Evolutionary conservation across 2,888 invertebrate species (phyloP).

Genomic region (Elmis aenea): DNA sequence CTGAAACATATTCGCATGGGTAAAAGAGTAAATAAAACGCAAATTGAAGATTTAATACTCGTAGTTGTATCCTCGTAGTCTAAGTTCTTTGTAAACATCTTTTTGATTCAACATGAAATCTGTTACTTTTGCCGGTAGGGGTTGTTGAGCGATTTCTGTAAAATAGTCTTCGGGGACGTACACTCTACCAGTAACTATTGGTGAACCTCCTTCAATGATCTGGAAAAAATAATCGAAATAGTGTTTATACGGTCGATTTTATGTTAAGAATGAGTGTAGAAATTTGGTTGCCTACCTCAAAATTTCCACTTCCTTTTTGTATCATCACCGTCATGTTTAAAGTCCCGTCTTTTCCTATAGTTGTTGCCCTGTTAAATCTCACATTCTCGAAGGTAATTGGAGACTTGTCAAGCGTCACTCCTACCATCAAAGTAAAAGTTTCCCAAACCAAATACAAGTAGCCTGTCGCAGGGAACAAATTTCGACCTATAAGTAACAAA

Average conservation of each 20-base stretch:
- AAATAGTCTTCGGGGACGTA: conserved; percentile 42
- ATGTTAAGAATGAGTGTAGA: conserved; percentile 20
- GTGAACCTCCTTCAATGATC: conserved; percentile 62
- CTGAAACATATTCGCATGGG: no score
- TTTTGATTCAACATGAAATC: conserved; percentile 52
- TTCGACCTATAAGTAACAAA: conserved; percentile 36
- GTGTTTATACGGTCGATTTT: neutral
- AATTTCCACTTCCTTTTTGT: conserved; percentile 30
- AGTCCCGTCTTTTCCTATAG: conserved; percentile 46
- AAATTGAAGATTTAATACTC: no score
- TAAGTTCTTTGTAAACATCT: conserved; percentile 62
- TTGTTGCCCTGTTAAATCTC: conserved; percentile 55
- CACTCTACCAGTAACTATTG: conserved; percentile 64
- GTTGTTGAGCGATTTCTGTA: neutral
- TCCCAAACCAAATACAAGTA: conserved; percentile 52
- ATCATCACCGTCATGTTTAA: conserved; percentile 28
- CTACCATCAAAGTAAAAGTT: conserved; percentile 47
- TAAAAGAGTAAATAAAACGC: no score
- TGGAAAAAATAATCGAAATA: conserved; percentile 34
- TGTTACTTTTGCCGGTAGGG: neutral
- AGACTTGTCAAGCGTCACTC: conserved; percentile 42
- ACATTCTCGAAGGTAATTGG: conserved; percentile 57
- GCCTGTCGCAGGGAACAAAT: conserved; percentile 58
- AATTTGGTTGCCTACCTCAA: no score
- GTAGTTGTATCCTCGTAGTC: conserved; percentile 62